Evolutionary conservation across 1,140 invertebrate genomes (phyloP).

Genomic region (Monochamus saltuarius): DNA sequence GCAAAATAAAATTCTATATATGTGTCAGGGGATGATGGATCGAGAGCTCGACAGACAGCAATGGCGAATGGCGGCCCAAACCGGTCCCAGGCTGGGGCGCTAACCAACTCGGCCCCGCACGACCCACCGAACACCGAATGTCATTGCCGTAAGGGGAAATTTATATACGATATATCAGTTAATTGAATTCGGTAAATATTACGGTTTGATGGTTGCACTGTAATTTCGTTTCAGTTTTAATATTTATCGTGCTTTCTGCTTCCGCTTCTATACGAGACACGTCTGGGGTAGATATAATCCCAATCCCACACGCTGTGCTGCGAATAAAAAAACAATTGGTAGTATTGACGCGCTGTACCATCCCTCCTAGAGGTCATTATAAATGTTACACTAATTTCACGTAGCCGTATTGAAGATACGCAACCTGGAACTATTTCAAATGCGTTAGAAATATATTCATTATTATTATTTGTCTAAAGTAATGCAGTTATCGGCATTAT

Average conservation of each 20-base stretch:
- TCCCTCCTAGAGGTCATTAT: too few relatives aligned
- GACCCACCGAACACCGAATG: conserved; percentile 28
- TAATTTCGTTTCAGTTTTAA: conserved; percentile 42
- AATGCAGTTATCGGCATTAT: too few relatives aligned
- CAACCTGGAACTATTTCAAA: too few relatives aligned
- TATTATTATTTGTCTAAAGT: too few relatives aligned
- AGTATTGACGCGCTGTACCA: too few relatives aligned
- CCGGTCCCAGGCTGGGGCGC: conserved; percentile 11
- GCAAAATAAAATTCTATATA: conserved; percentile 50
- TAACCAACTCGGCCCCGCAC: background rate
- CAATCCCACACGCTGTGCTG: too few relatives aligned
- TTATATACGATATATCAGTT: conserved; percentile 45
- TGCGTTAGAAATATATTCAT: too few relatives aligned
- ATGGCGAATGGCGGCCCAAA: conserved; percentile 31
- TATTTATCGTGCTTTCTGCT: conserved; percentile 32
- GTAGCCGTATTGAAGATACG: too few relatives aligned
- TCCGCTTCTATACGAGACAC: background rate
- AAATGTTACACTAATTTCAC: too few relatives aligned
- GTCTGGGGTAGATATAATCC: background rate
- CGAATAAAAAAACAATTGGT: too few relatives aligned
- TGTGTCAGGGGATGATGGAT: conserved; percentile 48
- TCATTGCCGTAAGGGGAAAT: conserved; percentile 39
- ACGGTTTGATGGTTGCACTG: conserved; percentile 36
- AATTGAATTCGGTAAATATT: conserved; percentile 46
- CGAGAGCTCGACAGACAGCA: conserved; percentile 41